Conservation (phyloP, 2,797 vertebrate genomes). For the Diplodus puntazzo region DNA sequence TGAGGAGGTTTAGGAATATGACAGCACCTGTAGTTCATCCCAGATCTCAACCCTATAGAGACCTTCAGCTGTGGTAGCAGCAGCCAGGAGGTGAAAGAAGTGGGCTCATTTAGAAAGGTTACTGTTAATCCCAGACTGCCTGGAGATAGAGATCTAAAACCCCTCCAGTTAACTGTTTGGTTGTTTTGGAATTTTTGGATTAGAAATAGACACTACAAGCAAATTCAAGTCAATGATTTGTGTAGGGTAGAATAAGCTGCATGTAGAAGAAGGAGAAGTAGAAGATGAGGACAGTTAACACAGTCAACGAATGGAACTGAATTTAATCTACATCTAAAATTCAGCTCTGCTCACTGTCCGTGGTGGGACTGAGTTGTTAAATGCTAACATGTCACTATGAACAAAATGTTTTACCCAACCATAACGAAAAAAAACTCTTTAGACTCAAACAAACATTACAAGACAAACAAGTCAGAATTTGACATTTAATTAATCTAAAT, state of each 20-base stretch:
- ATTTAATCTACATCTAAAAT: not conserved
- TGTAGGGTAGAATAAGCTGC: not conserved
- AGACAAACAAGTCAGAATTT: not conserved
- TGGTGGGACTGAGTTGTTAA: not conserved
- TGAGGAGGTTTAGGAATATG: slow-evolving; percentile 18
- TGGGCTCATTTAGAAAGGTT: slow-evolving; percentile 23
- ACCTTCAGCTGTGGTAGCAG: slow-evolving; percentile 33
- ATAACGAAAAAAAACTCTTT: not conserved
- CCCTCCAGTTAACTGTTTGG: slow-evolving; percentile 19
- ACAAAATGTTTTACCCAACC: not conserved
- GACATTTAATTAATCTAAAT: not conserved
- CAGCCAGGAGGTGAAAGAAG: slow-evolving; percentile 48
- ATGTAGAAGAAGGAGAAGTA: no score
- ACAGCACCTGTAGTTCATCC: slow-evolving; percentile 21
- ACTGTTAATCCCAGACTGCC: slow-evolving; percentile 30
- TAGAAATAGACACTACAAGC: not conserved
- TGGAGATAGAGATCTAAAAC: slow-evolving; percentile 17
- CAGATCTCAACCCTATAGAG: slow-evolving; percentile 37
- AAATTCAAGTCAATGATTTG: not conserved
- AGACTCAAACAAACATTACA: not conserved
- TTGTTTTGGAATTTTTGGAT: not conserved
- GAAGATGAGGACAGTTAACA: not conserved
- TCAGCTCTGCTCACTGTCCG: not conserved
- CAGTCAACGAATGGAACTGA: slow-evolving; percentile 1
- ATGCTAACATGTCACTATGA: not conserved